Evolutionary conservation across 2,797 vertebrate species (phyloP), one percentile per base, ranked within the genome.

Genomic region (Helicolenus hilgendorfi): DNA sequence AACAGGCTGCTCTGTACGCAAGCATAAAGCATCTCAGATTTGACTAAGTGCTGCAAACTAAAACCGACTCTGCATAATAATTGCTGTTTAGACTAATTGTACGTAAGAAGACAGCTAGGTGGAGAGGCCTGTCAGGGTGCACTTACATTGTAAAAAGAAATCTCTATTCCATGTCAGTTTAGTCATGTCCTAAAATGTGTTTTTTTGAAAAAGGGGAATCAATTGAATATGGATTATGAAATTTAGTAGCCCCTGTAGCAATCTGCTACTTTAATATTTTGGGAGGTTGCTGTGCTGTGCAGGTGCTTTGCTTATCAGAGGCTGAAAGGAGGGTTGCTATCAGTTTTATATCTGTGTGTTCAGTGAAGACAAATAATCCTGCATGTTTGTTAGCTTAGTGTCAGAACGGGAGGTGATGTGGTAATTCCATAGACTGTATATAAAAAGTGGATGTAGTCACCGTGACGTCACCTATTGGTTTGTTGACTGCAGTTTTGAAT

Each of bases 1-100:
- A 69, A 62, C 62, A 77, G 31, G 33, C 64, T 38, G 72, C 11
- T n/a, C 14, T 75, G 36, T 86, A 58, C 74, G 75, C 31, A 20
- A 41, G 55, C 63, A 81, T 78, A 58, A 87, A 79, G 33, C 64
- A 70, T 74, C 64, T 64, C 73, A 45, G 59, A 75, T 86, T 87
- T 83, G 87, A 81, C 60, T 71, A 69, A 84, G 78, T 81, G 85
- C 80, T 65, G 58, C 59, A 89, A 84, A 93, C 45, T 77, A 63
- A 88, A 90, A 71, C 13, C 20, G 71, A 78, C 69, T 83, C 13
- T 0, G 65, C 64, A 72, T 86, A 64, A 73, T 91, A 83, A 84
- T 75, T 74, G 58, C 64, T 79, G 41, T 88, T 89, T 79, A 75
- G 58, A 45, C 33, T 74, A 77, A 89, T 80, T 87, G 33, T 35